Evolutionary conservation across 2,888 invertebrate genomes (phyloP).

Genomic region (Asteroscopus sphinx): DNA sequence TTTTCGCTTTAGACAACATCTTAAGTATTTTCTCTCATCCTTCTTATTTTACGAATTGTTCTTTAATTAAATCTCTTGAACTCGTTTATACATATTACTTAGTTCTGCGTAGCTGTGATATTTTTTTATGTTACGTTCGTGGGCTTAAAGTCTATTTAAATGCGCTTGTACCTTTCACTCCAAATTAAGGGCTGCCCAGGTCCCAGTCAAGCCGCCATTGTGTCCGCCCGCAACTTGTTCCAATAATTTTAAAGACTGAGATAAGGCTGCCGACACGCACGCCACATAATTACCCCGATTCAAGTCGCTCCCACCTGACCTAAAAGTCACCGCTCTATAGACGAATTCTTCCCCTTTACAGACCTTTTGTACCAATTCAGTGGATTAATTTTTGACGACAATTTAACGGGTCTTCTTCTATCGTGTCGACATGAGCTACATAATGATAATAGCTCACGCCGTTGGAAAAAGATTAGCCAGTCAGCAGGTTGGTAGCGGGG

Average conservation of each 20-base stretch:
- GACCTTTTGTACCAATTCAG: conserved; percentile 25
- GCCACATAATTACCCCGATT: conserved; percentile 68
- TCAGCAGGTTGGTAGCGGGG: no score
- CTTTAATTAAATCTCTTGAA: neutral
- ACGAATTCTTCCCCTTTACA: conserved; percentile 41
- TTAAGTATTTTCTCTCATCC: conserved; percentile 7
- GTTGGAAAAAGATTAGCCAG: no score
- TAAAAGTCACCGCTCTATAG: conserved; percentile 62
- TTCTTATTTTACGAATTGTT: no score
- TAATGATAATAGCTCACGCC: no score
- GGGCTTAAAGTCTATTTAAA: conserved; percentile 22
- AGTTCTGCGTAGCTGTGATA: neutral
- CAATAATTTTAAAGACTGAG: conserved; percentile 52
- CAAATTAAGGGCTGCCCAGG: conserved; percentile 35
- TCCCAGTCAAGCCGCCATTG: conserved; percentile 29
- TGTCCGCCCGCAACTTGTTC: conserved; percentile 41
- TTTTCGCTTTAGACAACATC: conserved; percentile 17
- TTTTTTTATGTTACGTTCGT: conserved; percentile 7
- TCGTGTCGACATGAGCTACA: no score
- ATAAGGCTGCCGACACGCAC: conserved; percentile 60
- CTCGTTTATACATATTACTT: neutral
- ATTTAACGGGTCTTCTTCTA: conserved; percentile 7
- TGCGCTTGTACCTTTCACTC: conserved; percentile 34
- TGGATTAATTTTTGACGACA: conserved; percentile 8
- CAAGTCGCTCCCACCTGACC: conserved; percentile 58